Evolutionary conservation across 1,140 invertebrate species (phyloP).

Genomic region (Trachelipus rathkii): DNA sequence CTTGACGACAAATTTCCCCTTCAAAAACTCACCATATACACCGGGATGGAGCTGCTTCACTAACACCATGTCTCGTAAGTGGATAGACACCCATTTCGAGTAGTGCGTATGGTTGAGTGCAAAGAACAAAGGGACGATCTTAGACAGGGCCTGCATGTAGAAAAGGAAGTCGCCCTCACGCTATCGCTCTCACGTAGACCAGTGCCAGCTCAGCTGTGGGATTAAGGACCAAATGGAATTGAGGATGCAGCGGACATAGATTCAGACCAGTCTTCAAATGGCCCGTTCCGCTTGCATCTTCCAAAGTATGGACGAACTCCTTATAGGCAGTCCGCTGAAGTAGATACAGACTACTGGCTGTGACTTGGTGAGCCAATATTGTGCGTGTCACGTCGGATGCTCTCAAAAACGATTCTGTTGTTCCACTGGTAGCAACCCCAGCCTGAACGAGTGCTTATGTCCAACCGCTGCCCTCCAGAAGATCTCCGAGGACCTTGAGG

Average conservation of each 20-base stretch:
- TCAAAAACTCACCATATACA: no score
- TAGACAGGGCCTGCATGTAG: conserved; percentile 18
- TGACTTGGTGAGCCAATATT: background rate
- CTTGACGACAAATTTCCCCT: conserved; percentile 2
- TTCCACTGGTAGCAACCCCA: no score
- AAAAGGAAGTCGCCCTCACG: conserved; percentile 21
- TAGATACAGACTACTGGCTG: background rate
- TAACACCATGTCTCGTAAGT: no score
- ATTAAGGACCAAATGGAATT: background rate
- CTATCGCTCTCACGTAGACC: background rate
- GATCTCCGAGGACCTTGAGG: background rate
- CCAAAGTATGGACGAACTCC: background rate
- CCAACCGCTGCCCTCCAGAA: no score
- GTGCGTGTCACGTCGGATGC: background rate
- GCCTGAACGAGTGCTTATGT: no score
- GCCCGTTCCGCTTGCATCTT: background rate
- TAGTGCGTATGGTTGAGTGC: conserved; percentile 31
- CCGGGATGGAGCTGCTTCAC: no score
- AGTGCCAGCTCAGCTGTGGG: background rate
- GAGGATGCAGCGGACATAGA: background rate
- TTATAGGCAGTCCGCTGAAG: no score
- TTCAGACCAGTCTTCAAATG: background rate
- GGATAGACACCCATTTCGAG: conserved; percentile 35
- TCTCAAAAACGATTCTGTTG: background rate
- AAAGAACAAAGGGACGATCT: conserved; percentile 30